Conservation (phyloP, 2,888 invertebrate species). For the Crocallis elinguaria region DNA sequence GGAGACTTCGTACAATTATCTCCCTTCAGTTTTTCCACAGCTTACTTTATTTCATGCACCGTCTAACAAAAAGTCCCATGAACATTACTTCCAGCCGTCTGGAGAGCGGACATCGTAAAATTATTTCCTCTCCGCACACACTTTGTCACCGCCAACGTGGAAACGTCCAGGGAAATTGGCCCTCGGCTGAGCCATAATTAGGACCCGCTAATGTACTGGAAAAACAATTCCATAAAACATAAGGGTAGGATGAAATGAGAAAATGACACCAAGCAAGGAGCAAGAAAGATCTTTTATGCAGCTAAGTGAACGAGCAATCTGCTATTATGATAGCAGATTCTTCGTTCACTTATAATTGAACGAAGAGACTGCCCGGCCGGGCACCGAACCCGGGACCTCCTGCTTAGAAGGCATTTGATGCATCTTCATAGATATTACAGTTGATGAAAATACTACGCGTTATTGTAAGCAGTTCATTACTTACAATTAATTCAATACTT, state of each 20-base stretch:
- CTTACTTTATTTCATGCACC: conserved; percentile 31
- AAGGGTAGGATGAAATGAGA: conserved; percentile 70
- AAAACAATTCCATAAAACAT: conserved; percentile 83
- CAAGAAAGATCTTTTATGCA: no score
- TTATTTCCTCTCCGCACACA: conserved; percentile 67
- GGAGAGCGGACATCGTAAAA: conserved; percentile 67
- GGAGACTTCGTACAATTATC: conserved; percentile 1
- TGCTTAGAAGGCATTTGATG: no score
- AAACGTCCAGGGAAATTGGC: conserved; percentile 77
- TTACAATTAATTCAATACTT: no score
- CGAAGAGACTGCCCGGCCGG: no score
- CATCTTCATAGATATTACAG: no score
- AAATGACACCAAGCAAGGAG: conserved; percentile 56
- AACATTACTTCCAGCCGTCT: conserved; percentile 65
- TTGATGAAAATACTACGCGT: no score
- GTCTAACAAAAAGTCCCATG: conserved; percentile 49
- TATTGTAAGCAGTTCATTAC: no score
- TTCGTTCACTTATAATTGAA: no score
- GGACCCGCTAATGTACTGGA: conserved; percentile 79
- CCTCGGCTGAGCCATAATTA: conserved; percentile 76
- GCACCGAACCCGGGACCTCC: no score
- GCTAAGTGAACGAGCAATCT: no score
- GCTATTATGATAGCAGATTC: no score
- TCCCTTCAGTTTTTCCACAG: conserved; percentile 24
- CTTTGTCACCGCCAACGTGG: conserved; percentile 79